A percentile compares a stretch with the other conserved stretches of the same genome.
These are phyloP conservation scores for Sarcophaga rosellei DNA, from an alignment of 2,888 invertebrate genomes.

Conservation along the genomic window DNA sequence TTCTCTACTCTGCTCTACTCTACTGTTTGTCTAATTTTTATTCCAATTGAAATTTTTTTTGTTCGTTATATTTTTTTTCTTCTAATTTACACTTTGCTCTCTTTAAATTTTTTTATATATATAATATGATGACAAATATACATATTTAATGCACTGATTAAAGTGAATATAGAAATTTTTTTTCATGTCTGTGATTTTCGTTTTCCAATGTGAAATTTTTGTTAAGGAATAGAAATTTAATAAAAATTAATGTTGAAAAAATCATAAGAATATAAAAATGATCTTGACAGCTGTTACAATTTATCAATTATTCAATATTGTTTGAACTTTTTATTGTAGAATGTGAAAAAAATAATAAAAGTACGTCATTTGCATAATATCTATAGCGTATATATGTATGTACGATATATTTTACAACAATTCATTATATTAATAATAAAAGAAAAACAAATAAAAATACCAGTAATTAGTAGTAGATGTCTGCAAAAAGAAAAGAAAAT, in stretches of 20 bases:
- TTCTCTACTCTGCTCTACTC: conserved; percentile 31
- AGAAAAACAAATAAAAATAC: conserved; percentile 37
- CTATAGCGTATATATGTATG: conserved; percentile 14
- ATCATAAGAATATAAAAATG: background rate
- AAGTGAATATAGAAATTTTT: conserved; percentile 60
- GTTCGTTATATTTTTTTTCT: conserved; percentile 26
- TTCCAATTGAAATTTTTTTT: conserved; percentile 62
- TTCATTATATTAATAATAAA: conserved; percentile 26
- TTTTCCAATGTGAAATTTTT: conserved; percentile 22
- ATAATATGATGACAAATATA: conserved; percentile 52
- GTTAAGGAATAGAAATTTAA: background rate
- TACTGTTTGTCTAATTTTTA: conserved; percentile 64
- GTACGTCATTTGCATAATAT: conserved; percentile 57
- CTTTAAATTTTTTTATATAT: conserved; percentile 41
- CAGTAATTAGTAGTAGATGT: conserved; percentile 32
- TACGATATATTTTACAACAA: background rate
- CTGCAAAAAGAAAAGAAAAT: conserved; percentile 15
- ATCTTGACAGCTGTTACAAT: conserved; percentile 40
- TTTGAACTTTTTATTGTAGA: background rate
- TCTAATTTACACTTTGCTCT: conserved; percentile 67
- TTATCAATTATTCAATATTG: conserved; percentile 4
- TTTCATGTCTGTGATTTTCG: conserved; percentile 8
- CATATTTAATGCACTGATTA: conserved; percentile 66
- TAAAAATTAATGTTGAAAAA: conserved; percentile 8
- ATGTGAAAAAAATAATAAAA: conserved; percentile 4